Percentiles rank a stretch among this genome's conserved stretches.
These are phyloP conservation scores for Labeo catla DNA, from an alignment of 2,113 vertebrate species.

Conservation along the genomic window DNA sequence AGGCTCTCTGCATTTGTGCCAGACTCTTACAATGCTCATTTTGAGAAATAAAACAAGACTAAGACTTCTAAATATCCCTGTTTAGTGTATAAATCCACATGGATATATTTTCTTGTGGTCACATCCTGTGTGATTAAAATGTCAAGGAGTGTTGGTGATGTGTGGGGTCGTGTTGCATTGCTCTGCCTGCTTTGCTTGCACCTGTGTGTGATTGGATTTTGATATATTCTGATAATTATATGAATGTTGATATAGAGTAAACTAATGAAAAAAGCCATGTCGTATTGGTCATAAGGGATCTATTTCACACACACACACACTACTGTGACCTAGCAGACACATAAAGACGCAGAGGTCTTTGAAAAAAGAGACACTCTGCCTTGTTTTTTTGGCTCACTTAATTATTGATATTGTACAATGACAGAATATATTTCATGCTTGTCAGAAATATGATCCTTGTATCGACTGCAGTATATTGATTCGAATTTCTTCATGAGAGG, in stretches of 20 bases:
- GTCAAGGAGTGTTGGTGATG: constrained; percentile 7
- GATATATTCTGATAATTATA: constrained; percentile 67
- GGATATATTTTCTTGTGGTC: constrained; percentile 19
- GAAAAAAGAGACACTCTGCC: constrained; percentile 24
- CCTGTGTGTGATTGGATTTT: constrained; percentile 52
- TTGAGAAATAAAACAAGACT: neutral
- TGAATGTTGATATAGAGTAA: constrained; percentile 74
- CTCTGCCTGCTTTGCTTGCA: neutral
- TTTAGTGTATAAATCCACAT: constrained; percentile 5
- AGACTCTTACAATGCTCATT: neutral
- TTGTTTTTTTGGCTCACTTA: constrained; percentile 50
- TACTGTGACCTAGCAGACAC: neutral
- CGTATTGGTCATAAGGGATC: constrained; percentile 40
- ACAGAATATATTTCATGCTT: constrained; percentile 62
- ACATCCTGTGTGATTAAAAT: constrained; percentile 18
- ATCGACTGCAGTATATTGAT: constrained; percentile 60
- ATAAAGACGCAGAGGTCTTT: constrained; percentile 32
- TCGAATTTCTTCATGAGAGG: constrained; percentile 39
- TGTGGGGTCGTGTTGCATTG: constrained; percentile 18
- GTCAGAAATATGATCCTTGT: constrained; percentile 59
- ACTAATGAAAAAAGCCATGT: constrained; percentile 73
- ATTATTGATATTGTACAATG: constrained; percentile 63
- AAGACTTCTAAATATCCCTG: neutral
- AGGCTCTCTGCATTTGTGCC: neutral
- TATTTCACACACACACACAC: neutral